Percentiles rank a stretch among this genome's conserved stretches.
Evolutionary conservation across 2,888 invertebrate species (phyloP).

Genomic region (Tetrapedia diversipes): DNA sequence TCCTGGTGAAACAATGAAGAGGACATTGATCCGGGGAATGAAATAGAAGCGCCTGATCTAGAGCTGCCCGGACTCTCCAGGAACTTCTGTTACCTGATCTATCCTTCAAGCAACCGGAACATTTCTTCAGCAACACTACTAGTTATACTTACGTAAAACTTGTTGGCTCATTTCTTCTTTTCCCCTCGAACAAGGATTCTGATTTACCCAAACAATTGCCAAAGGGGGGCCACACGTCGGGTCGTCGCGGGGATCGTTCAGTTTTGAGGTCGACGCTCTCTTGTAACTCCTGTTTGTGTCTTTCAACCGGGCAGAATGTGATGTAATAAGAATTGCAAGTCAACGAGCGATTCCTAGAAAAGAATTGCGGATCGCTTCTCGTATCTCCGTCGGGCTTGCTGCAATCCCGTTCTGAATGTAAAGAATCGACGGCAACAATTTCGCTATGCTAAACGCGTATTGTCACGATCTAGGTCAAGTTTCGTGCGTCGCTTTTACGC

Average conservation of each 20-base stretch:
- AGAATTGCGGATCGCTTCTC: neutral
- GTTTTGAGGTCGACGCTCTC: neutral
- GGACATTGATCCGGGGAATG: slow-evolving; percentile 25
- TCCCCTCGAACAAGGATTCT: too few species aligned
- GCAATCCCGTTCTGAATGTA: slow-evolving; percentile 24
- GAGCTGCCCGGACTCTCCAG: neutral
- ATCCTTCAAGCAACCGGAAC: slow-evolving; percentile 3
- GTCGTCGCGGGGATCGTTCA: neutral
- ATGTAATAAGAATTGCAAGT: neutral
- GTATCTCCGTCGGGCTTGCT: neutral
- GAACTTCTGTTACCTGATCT: slow-evolving; percentile 6
- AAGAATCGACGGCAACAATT: slow-evolving; percentile 37
- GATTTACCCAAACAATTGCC: too few species aligned
- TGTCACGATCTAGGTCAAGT: slow-evolving; percentile 65
- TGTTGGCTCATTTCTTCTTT: too few species aligned
- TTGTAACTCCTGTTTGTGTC: neutral
- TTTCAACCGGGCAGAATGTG: neutral
- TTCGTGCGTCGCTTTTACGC: slow-evolving; percentile 56
- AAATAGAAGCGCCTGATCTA: slow-evolving; percentile 19
- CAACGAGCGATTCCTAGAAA: neutral
- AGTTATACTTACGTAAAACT: too few species aligned
- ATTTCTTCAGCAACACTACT: too few species aligned
- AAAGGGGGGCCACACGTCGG: too few species aligned
- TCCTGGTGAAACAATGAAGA: slow-evolving; percentile 48
- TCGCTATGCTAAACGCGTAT: slow-evolving; percentile 58